phyloP scores from a whole-genome alignment of 2,888 invertebrate species.

The Agonopterix alstromeriana region DNA sequence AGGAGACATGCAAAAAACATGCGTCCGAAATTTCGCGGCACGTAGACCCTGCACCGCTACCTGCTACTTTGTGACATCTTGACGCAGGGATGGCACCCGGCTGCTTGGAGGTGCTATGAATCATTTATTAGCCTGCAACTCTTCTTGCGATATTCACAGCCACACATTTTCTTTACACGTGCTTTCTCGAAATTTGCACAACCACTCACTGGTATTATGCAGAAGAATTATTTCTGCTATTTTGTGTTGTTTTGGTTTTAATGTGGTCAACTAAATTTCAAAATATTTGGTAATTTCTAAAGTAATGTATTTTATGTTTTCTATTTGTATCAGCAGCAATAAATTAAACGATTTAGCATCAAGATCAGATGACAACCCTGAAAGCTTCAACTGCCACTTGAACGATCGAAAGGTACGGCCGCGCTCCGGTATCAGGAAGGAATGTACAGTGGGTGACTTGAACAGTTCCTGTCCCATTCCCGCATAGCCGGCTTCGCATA shows the following conservation, averaged over 20 bases:
- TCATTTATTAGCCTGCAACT: constrained; percentile 26
- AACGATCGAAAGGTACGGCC: constrained; percentile 77
- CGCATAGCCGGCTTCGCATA: constrained; percentile 63
- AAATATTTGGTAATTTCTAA: too few relatives aligned
- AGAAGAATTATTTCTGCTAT: too few relatives aligned
- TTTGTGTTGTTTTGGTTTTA: too few relatives aligned
- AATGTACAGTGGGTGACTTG: constrained; percentile 76
- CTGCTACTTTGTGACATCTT: constrained; percentile 73
- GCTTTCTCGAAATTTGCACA: background rate
- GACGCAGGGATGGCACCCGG: constrained; percentile 54
- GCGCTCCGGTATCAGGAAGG: constrained; percentile 74
- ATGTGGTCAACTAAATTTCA: too few relatives aligned
- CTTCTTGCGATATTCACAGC: constrained; percentile 5
- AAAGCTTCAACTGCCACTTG: constrained; percentile 77
- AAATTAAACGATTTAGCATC: background rate
- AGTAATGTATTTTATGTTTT: too few relatives aligned
- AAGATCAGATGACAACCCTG: constrained; percentile 52
- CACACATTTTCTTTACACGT: constrained; percentile 5
- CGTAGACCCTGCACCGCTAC: constrained; percentile 55
- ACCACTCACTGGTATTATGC: too few relatives aligned
- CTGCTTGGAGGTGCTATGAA: constrained; percentile 12
- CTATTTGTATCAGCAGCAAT: too few relatives aligned
- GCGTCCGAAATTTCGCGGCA: constrained; percentile 58
- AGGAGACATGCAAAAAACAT: constrained; percentile 53
- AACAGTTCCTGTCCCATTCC: constrained; percentile 67